Conservation (phyloP, 2,888 invertebrate species). For the Pachymerium ferrugineum region DNA sequence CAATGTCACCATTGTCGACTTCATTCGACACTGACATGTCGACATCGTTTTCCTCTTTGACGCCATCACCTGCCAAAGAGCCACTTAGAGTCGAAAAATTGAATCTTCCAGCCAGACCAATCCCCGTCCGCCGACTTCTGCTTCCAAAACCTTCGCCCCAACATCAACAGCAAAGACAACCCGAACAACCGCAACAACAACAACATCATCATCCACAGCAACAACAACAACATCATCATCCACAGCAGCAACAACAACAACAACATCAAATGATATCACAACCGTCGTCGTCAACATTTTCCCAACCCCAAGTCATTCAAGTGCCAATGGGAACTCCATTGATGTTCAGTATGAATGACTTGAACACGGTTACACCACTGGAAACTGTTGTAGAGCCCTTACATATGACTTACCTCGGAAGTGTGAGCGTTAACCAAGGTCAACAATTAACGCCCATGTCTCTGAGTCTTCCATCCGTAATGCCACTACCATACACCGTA, state of each 20-base stretch:
- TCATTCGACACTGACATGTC: background rate
- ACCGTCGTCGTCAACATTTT: background rate
- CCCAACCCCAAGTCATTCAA: constrained; percentile 13
- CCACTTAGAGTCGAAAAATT: background rate
- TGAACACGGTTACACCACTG: background rate
- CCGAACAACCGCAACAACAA: too few species aligned
- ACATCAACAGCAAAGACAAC: too few species aligned
- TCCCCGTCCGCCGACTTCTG: background rate
- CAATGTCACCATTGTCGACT: background rate
- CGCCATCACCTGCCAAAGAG: background rate
- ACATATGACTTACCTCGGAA: constrained; percentile 30
- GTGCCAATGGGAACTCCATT: constrained; percentile 27
- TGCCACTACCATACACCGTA: background rate
- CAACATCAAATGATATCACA: background rate
- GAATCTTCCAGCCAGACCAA: background rate
- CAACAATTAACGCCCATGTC: constrained; percentile 28
- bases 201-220: too few species aligned
- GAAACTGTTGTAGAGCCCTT: constrained; percentile 23
- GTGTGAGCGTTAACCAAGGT: constrained; percentile 28
- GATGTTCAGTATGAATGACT: background rate
- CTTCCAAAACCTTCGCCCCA: constrained; percentile 28
- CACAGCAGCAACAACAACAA: too few species aligned
- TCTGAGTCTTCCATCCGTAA: constrained; percentile 30
- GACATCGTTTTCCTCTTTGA: background rate
- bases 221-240: too few species aligned